Conservation (phyloP, 1,140 invertebrate species). For the Homarus americanus region DNA sequence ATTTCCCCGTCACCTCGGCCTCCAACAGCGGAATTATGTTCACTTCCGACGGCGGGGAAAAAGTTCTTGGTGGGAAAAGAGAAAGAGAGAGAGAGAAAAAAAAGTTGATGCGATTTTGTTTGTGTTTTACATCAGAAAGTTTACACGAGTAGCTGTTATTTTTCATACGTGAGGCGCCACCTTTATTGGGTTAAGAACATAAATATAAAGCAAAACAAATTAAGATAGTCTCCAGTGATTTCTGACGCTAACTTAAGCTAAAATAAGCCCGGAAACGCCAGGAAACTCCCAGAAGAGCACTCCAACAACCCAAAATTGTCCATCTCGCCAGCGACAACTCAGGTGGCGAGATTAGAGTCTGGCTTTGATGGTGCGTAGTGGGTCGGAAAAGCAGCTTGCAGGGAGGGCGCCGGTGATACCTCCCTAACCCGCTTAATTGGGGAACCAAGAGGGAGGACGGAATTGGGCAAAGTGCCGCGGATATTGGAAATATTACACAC, state of each 20-base stretch:
- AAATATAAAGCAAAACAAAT: too few relatives aligned
- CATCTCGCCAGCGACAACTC: conserved; percentile 27
- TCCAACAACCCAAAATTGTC: conserved; percentile 19
- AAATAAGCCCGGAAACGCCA: background rate
- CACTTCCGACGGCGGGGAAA: conserved; percentile 9
- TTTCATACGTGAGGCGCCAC: too few relatives aligned
- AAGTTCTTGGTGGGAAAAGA: background rate
- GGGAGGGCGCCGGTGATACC: conserved; percentile 10
- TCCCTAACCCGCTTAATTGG: conserved; percentile 53
- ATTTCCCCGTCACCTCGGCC: background rate
- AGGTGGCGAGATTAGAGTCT: conserved; percentile 40
- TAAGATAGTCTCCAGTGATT: background rate
- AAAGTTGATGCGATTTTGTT: conserved; percentile 26
- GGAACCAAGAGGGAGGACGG: conserved; percentile 4
- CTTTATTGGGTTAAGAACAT: too few relatives aligned
- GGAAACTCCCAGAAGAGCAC: background rate
- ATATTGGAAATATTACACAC: background rate
- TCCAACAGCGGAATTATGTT: background rate
- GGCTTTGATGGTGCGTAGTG: conserved; percentile 51
- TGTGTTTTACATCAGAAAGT: background rate
- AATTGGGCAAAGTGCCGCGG: conserved; percentile 7
- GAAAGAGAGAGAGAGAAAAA: too few relatives aligned
- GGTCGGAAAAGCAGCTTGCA: conserved; percentile 40
- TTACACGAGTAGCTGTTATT: too few relatives aligned
- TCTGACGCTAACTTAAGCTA: background rate